These are phyloP conservation scores for Eledone cirrhosa DNA, from an alignment of 2,888 invertebrate genomes.

Conservation along the genomic window DNA sequence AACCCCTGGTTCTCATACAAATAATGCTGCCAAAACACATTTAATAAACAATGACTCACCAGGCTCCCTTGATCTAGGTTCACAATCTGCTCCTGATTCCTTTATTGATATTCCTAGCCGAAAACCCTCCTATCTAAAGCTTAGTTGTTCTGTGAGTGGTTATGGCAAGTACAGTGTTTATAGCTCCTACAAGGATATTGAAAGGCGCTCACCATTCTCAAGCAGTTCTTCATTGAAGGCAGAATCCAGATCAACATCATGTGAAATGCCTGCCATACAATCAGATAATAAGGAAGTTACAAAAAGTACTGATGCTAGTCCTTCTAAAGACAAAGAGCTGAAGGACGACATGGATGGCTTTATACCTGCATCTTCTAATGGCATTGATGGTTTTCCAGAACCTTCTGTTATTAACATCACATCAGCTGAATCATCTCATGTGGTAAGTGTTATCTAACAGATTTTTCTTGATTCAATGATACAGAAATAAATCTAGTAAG, in stretches of 20 bases:
- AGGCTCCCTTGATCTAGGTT: conserved; percentile 5
- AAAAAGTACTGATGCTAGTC: conserved; percentile 24
- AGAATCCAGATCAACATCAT: conserved; percentile 42
- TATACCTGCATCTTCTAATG: conserved; percentile 17
- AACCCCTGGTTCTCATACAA: conserved; percentile 19
- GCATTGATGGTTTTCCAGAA: background rate
- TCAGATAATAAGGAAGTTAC: conserved; percentile 33
- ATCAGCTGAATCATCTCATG: conserved; percentile 1
- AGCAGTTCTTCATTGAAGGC: conserved; percentile 52
- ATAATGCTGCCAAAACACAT: conserved; percentile 8
- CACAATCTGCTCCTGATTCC: conserved; percentile 39
- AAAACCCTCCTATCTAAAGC: conserved; percentile 59
- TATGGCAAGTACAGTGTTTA: conserved; percentile 59
- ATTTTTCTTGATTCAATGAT: too few relatives aligned
- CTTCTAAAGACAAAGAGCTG: conserved; percentile 17
- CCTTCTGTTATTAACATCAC: conserved; percentile 11
- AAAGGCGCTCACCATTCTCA: conserved; percentile 55
- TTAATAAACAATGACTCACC: conserved; percentile 16
- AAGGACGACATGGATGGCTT: conserved; percentile 13
- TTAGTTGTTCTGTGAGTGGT: conserved; percentile 62
- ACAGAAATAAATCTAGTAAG: too few relatives aligned
- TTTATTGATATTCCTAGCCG: conserved; percentile 45
- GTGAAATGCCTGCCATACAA: conserved; percentile 48
- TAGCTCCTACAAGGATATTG: conserved; percentile 53
- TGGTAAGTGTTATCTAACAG: background rate